phyloP scores from a whole-genome alignment of 2,888 invertebrate species.

The Aleiodes testaceus region DNA sequence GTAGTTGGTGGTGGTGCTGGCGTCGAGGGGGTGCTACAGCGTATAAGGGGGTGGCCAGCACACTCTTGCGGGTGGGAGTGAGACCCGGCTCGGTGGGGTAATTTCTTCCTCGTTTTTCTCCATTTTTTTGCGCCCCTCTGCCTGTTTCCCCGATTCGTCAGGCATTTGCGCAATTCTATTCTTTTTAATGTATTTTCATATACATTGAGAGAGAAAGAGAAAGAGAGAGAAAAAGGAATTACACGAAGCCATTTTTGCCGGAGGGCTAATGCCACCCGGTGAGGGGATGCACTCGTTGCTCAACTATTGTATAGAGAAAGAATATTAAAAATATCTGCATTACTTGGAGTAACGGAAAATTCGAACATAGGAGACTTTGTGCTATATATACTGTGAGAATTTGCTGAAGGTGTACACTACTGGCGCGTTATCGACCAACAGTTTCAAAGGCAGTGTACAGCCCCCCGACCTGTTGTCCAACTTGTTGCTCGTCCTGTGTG shows the following conservation, averaged over 20 bases:
- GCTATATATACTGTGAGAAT: constrained; percentile 6
- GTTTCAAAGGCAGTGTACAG: constrained; percentile 6
- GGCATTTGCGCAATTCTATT: too few relatives aligned
- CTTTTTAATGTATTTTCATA: constrained; percentile 6
- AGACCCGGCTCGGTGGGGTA: constrained; percentile 18
- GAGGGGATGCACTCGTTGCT: not conserved
- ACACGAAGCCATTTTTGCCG: not conserved
- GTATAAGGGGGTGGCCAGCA: not conserved
- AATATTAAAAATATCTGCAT: not conserved
- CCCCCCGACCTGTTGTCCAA: constrained; percentile 72
- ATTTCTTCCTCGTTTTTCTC: constrained; percentile 6
- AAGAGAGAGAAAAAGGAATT: not conserved
- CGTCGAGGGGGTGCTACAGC: constrained; percentile 9
- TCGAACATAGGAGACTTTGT: constrained; percentile 11
- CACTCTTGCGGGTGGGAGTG: constrained; percentile 22
- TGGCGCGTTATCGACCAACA: constrained; percentile 49
- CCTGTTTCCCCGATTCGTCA: not conserved
- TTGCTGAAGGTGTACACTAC: constrained; percentile 11
- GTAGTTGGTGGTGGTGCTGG: constrained; percentile 28
- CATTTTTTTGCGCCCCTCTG: not conserved
- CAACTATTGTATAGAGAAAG: not conserved
- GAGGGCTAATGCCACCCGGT: not conserved
- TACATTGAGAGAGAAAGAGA: not conserved
- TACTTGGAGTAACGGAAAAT: not conserved
- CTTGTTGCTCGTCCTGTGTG: constrained; percentile 70